Conservation (phyloP, 2,113 vertebrate species). For the Sapayoa aenigma region DNA sequence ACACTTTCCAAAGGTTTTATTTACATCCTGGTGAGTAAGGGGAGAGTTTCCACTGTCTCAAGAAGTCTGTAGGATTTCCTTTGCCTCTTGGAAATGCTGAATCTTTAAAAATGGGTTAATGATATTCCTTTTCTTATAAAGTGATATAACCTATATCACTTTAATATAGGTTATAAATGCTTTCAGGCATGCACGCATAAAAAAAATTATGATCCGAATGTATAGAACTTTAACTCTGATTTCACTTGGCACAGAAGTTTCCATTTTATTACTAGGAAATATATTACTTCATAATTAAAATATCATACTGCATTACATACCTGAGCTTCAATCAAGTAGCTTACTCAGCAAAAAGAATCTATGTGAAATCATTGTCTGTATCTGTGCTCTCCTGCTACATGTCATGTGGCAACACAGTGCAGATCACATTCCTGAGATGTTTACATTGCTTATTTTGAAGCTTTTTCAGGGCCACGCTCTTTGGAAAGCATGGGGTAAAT, state of each 20-base stretch:
- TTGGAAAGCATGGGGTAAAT: neutral
- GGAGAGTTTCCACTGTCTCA: neutral
- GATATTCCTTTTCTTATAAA: neutral
- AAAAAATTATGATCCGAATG: neutral
- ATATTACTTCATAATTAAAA: neutral
- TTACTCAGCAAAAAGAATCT: neutral
- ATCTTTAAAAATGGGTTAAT: neutral
- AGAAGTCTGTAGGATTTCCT: neutral
- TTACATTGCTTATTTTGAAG: neutral
- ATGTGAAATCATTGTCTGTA: neutral
- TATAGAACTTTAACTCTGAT: neutral
- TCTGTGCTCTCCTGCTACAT: neutral
- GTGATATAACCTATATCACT: neutral
- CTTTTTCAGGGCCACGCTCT: neutral
- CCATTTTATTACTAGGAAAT: neutral
- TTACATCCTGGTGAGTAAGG: neutral
- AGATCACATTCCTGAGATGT: neutral
- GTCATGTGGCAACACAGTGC: neutral
- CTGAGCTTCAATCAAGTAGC: neutral
- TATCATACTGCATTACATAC: neutral
- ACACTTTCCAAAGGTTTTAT: neutral
- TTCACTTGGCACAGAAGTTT: neutral
- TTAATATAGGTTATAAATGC: neutral
- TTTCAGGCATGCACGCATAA: neutral
- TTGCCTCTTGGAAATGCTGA: neutral